Base-by-base conservation (phyloP, 2,888 invertebrate species). In the Ichneumon xanthorius region DNA sequence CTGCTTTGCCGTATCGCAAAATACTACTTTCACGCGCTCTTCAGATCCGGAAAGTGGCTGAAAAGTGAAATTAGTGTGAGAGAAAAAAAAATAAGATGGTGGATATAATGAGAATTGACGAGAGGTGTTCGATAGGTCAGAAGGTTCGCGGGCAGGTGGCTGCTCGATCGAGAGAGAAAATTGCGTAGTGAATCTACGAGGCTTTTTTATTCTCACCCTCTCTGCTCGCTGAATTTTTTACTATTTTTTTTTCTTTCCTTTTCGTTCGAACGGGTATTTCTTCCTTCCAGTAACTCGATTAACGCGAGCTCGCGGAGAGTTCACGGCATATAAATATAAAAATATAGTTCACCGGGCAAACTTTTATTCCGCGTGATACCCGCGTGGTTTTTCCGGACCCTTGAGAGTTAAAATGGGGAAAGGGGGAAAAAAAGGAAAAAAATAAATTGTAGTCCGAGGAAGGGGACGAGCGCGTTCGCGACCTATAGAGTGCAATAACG, bases 401-500 rank as follows among this genome's bases (percentile, higher is more conserved):
- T 85, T 82, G 78, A 55, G 71, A 71, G 61, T 22, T 19, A 58
- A 37, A 63, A 30, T 16, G 58, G 30, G 50, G 30, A 11, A 22
- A n/a, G 53, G 30, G 3, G 5, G 9, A 33, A 30, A 19, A 50
- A 16, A 48, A 26, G 26, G 22, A 19, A 14, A 14, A 14, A 45
- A 45, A 45, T 9, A 45, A 45, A 45, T 45, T 7, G 6, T 5
- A 22, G n/a, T 37, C 11, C 19, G 37, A 22, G 33, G 50, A 16
- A 5, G 48, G 63, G 45, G 4, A 9, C 9, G 30, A 80, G 58
- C 50, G 77, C 72, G 67, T 45, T 63, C 61, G 76, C 26, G 76
- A 77, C 61, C 68, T 71, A 80, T 80, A 86, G 86, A 58, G 58
- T 84, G 84, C 83, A 86, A 86, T 78, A 84, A 81, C 80, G 86